Percentiles rank a stretch among this genome's conserved stretches.
Evolutionary conservation across 2,888 invertebrate species (phyloP).

Genomic region (Drosophila macrospina): DNA sequence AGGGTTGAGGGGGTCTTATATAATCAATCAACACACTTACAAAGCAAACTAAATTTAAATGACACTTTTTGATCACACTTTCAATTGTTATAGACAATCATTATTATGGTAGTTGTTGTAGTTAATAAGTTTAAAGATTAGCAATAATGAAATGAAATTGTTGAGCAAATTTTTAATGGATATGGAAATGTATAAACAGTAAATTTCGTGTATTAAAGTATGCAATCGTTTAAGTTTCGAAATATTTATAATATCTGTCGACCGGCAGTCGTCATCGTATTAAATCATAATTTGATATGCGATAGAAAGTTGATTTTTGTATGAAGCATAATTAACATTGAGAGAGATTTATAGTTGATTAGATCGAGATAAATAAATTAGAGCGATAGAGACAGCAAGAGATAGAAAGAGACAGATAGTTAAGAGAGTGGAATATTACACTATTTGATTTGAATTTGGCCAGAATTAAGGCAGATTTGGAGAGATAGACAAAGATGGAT

Average conservation of each 20-base stretch:
- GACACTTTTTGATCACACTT: conserved; percentile 44
- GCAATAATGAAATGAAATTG: conserved; percentile 36
- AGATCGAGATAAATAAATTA: conserved; percentile 36
- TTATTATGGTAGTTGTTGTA: conserved; percentile 23
- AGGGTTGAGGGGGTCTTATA: conserved; percentile 11
- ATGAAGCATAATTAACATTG: conserved; percentile 52
- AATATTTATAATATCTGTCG: conserved; percentile 35
- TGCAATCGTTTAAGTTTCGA: conserved; percentile 15
- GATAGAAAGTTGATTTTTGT: conserved; percentile 51
- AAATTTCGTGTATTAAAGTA: conserved; percentile 23
- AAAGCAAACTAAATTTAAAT: conserved; percentile 56
- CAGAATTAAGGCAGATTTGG: conserved; percentile 1
- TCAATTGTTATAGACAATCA: conserved; percentile 45
- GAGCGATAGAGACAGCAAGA: conserved; percentile 47
- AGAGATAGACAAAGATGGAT: background rate
- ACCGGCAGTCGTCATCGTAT: conserved; percentile 39
- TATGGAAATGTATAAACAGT: conserved; percentile 38
- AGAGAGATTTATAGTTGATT: conserved; percentile 38
- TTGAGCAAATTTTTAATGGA: conserved; percentile 24
- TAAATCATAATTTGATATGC: conserved; percentile 53
- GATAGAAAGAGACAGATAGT: conserved; percentile 19
- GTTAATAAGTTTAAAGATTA: conserved; percentile 36
- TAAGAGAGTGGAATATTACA: conserved; percentile 21
- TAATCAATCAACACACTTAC: conserved; percentile 58
- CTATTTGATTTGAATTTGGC: conserved; percentile 13